Evolutionary conservation across 1,140 invertebrate species (phyloP).

Genomic region (Conus ventricosus): DNA sequence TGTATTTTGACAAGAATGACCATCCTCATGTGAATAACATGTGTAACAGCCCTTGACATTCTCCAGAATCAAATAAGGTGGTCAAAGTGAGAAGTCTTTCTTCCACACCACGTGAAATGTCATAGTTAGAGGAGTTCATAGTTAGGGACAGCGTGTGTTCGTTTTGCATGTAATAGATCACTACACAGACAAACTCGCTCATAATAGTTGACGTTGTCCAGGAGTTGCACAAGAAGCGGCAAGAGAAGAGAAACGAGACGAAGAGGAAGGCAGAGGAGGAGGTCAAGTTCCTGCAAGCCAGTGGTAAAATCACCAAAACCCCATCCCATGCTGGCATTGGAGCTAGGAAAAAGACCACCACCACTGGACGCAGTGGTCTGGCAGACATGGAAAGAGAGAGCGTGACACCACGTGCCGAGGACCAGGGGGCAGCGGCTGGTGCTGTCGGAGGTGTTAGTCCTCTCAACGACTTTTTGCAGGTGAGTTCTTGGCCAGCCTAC

Average conservation of each 20-base stretch:
- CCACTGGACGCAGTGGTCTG: not conserved
- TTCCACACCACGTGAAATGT: too few species aligned
- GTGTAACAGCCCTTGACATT: too few species aligned
- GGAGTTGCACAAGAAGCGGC: slow-evolving; percentile 71
- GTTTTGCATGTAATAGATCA: too few species aligned
- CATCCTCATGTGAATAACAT: too few species aligned
- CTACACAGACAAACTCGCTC: too few species aligned
- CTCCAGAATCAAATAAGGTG: too few species aligned
- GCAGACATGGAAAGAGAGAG: not conserved
- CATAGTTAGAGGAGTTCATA: too few species aligned
- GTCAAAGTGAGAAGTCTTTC: too few species aligned
- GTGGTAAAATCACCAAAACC: slow-evolving; percentile 67
- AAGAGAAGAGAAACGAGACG: slow-evolving; percentile 66
- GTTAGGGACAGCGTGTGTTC: too few species aligned
- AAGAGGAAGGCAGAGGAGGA: slow-evolving; percentile 71
- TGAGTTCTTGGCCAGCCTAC: not conserved
- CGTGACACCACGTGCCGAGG: not conserved
- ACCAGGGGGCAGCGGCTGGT: not conserved
- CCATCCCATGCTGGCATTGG: slow-evolving; percentile 47
- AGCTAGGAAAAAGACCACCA: slow-evolving; percentile 54
- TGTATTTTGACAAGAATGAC: too few species aligned
- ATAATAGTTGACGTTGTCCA: slow-evolving; percentile 32
- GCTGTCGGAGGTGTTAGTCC: slow-evolving; percentile 10
- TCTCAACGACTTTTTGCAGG: slow-evolving; percentile 27
- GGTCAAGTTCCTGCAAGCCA: slow-evolving; percentile 66